Percentiles rank a stretch among this genome's conserved stretches.
Evolutionary conservation across 2,113 vertebrate genomes (phyloP).

Genomic region (Hyla sarda): DNA sequence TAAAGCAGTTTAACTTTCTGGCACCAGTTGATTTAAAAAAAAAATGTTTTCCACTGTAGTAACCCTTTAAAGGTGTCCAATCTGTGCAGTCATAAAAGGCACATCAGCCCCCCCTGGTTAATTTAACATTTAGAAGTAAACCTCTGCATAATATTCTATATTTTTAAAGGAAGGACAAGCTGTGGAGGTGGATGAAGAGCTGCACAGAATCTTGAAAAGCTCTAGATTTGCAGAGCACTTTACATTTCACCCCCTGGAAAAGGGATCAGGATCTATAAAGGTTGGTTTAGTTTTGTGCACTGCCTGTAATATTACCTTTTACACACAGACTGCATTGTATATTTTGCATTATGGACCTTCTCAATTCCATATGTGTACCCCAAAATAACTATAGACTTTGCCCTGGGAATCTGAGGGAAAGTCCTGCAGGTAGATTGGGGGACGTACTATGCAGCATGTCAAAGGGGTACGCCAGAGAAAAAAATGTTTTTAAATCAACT

Average conservation of each 20-base stretch:
- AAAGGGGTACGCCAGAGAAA: too few relatives aligned
- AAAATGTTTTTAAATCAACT: too few relatives aligned
- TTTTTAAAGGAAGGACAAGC: constrained; percentile 73
- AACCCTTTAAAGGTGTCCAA: too few relatives aligned
- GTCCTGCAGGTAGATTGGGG: background rate
- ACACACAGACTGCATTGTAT: too few relatives aligned
- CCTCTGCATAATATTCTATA: background rate
- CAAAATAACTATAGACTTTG: background rate
- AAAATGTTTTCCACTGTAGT: too few relatives aligned
- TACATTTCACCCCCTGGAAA: constrained; percentile 65
- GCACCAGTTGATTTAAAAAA: too few relatives aligned
- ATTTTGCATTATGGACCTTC: too few relatives aligned
- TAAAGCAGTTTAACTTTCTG: too few relatives aligned
- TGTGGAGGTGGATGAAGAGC: constrained; percentile 78
- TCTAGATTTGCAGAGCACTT: constrained; percentile 82
- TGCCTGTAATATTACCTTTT: background rate
- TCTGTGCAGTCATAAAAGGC: too few relatives aligned
- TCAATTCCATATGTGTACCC: too few relatives aligned
- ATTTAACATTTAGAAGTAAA: background rate
- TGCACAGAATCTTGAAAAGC: constrained; percentile 74
- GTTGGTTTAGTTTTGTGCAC: constrained; percentile 67
- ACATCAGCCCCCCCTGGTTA: too few relatives aligned
- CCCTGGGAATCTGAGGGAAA: background rate
- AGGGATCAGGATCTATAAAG: constrained; percentile 60
- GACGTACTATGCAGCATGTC: background rate